Base-by-base conservation (phyloP, 2,113 vertebrate genomes). In the Mohoua ochrocephala region DNA sequence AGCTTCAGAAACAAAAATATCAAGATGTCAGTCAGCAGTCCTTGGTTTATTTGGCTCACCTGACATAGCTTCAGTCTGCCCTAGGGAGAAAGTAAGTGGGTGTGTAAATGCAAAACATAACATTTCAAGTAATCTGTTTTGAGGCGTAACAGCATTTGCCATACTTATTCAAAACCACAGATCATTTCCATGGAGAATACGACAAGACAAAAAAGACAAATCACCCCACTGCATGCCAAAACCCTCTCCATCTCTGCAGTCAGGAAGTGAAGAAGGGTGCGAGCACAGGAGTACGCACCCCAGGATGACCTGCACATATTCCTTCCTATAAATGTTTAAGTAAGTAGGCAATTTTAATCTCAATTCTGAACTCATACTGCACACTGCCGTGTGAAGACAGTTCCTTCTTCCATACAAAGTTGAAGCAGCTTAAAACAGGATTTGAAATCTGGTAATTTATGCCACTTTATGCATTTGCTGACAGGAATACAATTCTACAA, bases 401-500 rank as follows among this genome's bases (percentile, higher is more conserved):
- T 79, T 77, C 33, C 19, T 77, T 91, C 82, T 93, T 86, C 71
- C 65, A 44, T 39, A 81, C 27, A 49, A 67, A 91, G 54, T 69
- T 82, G 54, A 56, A 50, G 74, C 21, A 76, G 41, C 57, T 90
- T 41, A 86, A 89, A 95, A 65, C 24, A 85, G 61, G 31, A 78
- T 93, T 84, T 1, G 0, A 86, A 94, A 87, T 49, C 64, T 61
- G 85, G 27, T 61, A 83, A 95, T 94, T 73, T 87, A 95, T 75
- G 65, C 68, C 61, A 54, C n/a, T 89, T 84, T 50, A 71, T 63
- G 68, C 53, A 91, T n/a, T 92, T 92, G 73, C 83, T 95, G 89
- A 95, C 93, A 95, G 70, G 94, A 94, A 94, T 79, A 96, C 69
- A 94, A 64, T 90, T 91, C 82, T 73, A 80, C 44, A 69, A 78